Evolutionary conservation across 2,797 vertebrate species (phyloP).

Genomic region (Paratrypauchen microcephalus): DNA sequence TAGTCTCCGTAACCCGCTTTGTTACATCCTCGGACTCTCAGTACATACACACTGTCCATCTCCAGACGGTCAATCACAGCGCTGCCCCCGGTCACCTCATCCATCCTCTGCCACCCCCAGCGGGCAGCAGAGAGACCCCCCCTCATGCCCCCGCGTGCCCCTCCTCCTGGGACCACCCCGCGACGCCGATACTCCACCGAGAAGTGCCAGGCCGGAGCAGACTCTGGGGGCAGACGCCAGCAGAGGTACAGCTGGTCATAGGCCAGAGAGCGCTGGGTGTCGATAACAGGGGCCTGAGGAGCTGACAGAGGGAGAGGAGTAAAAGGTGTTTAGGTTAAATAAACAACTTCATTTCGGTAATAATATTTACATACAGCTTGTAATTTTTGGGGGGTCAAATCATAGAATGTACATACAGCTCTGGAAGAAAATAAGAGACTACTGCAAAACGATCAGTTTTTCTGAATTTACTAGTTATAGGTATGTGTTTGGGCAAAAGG

Average conservation of each 20-base stretch:
- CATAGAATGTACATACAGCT: too few relatives aligned
- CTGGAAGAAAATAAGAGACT: too few relatives aligned
- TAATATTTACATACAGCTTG: neutral
- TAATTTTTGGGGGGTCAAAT: too few relatives aligned
- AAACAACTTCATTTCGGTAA: too few relatives aligned
- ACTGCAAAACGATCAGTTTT: too few relatives aligned
- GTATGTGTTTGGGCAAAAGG: too few relatives aligned
- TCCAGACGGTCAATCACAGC: constrained; percentile 89
- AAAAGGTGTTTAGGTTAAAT: too few relatives aligned
- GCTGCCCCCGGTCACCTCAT: constrained; percentile 87
- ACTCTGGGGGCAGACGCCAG: constrained; percentile 91
- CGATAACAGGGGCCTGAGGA: constrained; percentile 91
- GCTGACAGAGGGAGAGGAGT: constrained; percentile 65
- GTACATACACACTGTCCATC: constrained; percentile 91
- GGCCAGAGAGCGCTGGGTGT: constrained; percentile 93
- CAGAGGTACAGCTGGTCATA: constrained; percentile 96
- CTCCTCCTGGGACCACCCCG: constrained; percentile 78
- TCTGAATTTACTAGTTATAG: too few relatives aligned
- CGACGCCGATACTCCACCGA: constrained; percentile 91
- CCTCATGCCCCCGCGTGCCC: constrained; percentile 80
- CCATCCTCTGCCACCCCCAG: constrained; percentile 89
- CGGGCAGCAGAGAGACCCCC: constrained; percentile 81
- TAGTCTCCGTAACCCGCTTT: constrained; percentile 93
- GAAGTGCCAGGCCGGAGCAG: constrained; percentile 89
- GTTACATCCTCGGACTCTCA: constrained; percentile 92